These are phyloP conservation scores for Amaurobius ferox DNA, from an alignment of 2,888 invertebrate genomes.

Conservation along the genomic window DNA sequence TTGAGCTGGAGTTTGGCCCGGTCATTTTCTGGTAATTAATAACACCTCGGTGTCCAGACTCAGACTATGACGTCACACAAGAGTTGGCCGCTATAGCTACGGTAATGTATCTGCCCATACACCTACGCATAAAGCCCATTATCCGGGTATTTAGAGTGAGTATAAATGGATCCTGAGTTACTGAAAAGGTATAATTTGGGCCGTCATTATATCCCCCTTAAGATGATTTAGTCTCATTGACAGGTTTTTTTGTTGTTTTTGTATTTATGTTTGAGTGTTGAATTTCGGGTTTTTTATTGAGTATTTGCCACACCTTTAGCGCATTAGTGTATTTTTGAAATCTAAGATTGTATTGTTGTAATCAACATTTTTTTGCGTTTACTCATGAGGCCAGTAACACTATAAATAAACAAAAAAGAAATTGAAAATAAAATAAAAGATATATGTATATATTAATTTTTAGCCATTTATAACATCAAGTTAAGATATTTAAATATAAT, in stretches of 20 bases:
- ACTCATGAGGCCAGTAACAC: too few relatives aligned
- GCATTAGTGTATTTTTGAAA: too few relatives aligned
- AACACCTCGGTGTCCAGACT: conserved; percentile 58
- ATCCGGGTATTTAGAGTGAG: conserved; percentile 60
- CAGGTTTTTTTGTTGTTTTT: conserved; percentile 33
- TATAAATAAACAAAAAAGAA: too few relatives aligned
- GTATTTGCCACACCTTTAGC: too few relatives aligned
- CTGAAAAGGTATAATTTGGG: conserved; percentile 57
- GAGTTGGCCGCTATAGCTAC: neutral
- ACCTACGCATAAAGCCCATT: conserved; percentile 58
- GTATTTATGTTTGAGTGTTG: conserved; percentile 9
- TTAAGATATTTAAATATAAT: too few relatives aligned
- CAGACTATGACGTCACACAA: conserved; percentile 62
- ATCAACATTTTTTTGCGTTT: too few relatives aligned
- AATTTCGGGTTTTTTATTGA: too few relatives aligned
- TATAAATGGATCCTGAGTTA: conserved; percentile 48
- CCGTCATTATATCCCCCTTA: conserved; percentile 41
- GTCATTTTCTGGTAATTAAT: conserved; percentile 63
- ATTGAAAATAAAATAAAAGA: too few relatives aligned
- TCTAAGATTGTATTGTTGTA: too few relatives aligned
- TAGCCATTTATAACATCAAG: too few relatives aligned
- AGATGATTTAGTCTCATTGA: conserved; percentile 62
- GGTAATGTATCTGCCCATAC: conserved; percentile 3
- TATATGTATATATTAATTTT: too few relatives aligned
- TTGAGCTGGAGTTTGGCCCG: conserved; percentile 34